Conservation (phyloP, 1,140 invertebrate species). For the Apis florea region DNA sequence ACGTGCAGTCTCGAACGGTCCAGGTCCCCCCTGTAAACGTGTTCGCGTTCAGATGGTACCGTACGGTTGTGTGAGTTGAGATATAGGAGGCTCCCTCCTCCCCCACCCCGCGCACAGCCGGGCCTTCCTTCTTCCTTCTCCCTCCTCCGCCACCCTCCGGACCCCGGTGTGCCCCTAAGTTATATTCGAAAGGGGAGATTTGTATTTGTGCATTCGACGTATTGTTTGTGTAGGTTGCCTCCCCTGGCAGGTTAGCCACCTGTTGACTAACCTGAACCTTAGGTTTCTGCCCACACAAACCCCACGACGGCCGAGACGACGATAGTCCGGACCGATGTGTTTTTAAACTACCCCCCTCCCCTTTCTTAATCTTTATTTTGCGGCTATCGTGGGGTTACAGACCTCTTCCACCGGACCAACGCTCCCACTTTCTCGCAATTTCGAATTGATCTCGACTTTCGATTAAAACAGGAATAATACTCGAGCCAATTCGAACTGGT, state of each 20-base stretch:
- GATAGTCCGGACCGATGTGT: constrained; percentile 45
- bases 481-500: too few relatives aligned
- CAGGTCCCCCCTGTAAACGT: constrained; percentile 71
- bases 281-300: constrained; percentile 64
- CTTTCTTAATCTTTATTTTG: constrained; percentile 73
- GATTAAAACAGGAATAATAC: not conserved
- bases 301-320: constrained; percentile 40
- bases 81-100: constrained; percentile 70
- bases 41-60: constrained; percentile 70
- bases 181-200: constrained; percentile 73
- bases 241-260: constrained; percentile 79
- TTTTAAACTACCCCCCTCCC: constrained; percentile 65
- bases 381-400: constrained; percentile 64
- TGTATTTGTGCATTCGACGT: constrained; percentile 79
- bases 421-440: constrained; percentile 55
- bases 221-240: constrained; percentile 79
- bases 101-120: constrained; percentile 44
- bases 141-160: constrained; percentile 24
- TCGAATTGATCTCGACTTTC: constrained; percentile 29
- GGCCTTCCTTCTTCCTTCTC: constrained; percentile 39
- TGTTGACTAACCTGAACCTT: constrained; percentile 79
- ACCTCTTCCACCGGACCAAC: constrained; percentile 54
- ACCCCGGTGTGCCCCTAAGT: constrained; percentile 64
- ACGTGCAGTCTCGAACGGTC: constrained; percentile 80
- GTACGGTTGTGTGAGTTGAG: constrained; percentile 74